Base-by-base conservation (phyloP, 2,797 vertebrate genomes). In the Parambassis ranga region DNA sequence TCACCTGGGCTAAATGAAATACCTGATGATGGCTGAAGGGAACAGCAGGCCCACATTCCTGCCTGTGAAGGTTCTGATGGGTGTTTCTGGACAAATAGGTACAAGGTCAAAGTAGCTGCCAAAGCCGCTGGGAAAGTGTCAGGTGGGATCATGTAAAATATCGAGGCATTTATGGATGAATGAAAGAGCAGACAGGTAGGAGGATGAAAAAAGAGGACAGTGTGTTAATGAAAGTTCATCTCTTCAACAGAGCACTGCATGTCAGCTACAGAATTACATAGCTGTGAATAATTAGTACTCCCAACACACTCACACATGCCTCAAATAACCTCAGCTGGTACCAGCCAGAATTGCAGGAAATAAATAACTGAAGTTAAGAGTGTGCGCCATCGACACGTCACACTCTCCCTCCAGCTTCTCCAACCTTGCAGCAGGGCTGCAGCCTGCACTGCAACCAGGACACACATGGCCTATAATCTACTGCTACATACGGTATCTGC, bases 281-380 rank as follows among this genome's bases (percentile, higher is more conserved):
- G 19, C 50, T 27, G 52, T 71, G 48, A 75, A 55, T 61, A 69
- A 69, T 68, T 65, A 55, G 59, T 33, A 55, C 59, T 36, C 30
- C 35, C 62, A 11, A 57, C 55, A 66, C 58, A 67, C 51, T 60
- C 19, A 52, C 35, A 52, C 24, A 57, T 30, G 49, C 63, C 48
- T 68, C 51, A 82, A 82, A 87, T 79, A 85, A 76, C 56, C 61
- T 79, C 66, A 70, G 70, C 77, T 50, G 50, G 81, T 75, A 77
- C 61, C 53, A 71, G 74, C 76, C 53, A 71, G 85, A 78, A 72
- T 9, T 7, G 23, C 30, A 73, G 56, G 71, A 81, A 87, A 86
- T 73, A 77, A 83, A 71, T 71, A 70, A 73, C 36, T 65, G 61
- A 58, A 53, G 58, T 63, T 82, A 72, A 81, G 28, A 51, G 52